Conservation (phyloP, 2,888 invertebrate species). For the Drosophila anceps region DNA sequence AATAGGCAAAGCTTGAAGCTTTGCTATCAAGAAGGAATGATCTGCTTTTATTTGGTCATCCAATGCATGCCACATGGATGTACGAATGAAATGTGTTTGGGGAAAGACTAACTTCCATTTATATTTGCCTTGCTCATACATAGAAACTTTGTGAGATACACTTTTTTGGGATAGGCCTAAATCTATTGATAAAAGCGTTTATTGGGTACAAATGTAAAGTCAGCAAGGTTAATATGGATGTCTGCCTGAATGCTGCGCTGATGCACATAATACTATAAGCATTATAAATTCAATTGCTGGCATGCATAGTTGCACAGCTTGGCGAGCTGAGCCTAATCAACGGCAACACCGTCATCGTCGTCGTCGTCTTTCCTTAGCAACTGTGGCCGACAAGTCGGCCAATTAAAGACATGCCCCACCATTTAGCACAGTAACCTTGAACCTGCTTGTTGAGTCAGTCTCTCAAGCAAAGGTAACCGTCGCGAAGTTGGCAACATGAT, state of each 20-base stretch:
- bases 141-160: no score
- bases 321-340: constrained; percentile 59
- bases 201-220: not conserved
- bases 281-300: constrained; percentile 79
- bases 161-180: not conserved
- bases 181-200: not conserved
- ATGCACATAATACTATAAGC: constrained; percentile 63
- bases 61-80: no score
- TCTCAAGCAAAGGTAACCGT: constrained; percentile 46
- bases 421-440: constrained; percentile 83
- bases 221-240: not conserved
- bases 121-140: no score
- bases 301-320: constrained; percentile 46
- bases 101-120: no score
- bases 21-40: no score
- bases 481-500: constrained; percentile 39
- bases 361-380: constrained; percentile 31
- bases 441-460: constrained; percentile 72
- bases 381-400: constrained; percentile 74
- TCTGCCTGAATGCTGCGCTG: constrained; percentile 13
- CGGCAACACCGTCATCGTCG: constrained; percentile 36
- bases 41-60: no score
- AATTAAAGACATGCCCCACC: constrained; percentile 79
- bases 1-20: no score
- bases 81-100: no score